Conservation (phyloP, 1,140 invertebrate species). For the Drosophila obscura region DNA sequence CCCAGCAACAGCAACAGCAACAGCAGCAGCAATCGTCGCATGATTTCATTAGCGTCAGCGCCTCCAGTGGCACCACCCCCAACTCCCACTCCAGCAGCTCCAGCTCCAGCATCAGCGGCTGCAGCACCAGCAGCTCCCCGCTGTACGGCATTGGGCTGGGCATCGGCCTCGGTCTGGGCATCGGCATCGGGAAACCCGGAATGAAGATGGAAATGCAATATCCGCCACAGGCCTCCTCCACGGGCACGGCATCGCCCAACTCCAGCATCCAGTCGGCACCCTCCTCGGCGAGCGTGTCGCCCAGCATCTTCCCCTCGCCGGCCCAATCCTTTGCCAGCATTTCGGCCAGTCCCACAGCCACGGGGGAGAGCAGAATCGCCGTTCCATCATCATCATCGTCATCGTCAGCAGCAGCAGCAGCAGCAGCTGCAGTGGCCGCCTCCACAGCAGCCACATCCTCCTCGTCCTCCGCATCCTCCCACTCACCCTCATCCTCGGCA, state of each 20-base stretch:
- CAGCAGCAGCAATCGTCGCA: slow-evolving; percentile 36
- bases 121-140: slow-evolving; percentile 37
- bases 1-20: slow-evolving; percentile 10
- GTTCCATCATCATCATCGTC: slow-evolving; percentile 11
- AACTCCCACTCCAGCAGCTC: slow-evolving; percentile 25
- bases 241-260: slow-evolving; percentile 78
- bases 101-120: slow-evolving; percentile 14
- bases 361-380: background rate
- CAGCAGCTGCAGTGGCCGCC: slow-evolving; percentile 17
- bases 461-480: slow-evolving; percentile 29
- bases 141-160: slow-evolving; percentile 11
- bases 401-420: background rate
- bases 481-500: slow-evolving; percentile 30
- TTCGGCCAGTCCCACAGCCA: slow-evolving; percentile 56
- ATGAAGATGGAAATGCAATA: slow-evolving; percentile 83
- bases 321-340: slow-evolving; percentile 76
- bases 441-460: slow-evolving; percentile 2
- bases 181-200: slow-evolving; percentile 36
- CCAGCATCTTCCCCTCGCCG: slow-evolving; percentile 77
- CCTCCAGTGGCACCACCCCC: slow-evolving; percentile 24
- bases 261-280: slow-evolving; percentile 77
- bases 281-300: slow-evolving; percentile 78
- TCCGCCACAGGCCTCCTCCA: slow-evolving; percentile 80
- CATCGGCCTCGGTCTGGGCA: slow-evolving; percentile 21
- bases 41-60: slow-evolving; percentile 50